These are phyloP conservation scores for Otis tarda DNA, from an alignment of 2,113 vertebrate species.

Conservation along the genomic window DNA sequence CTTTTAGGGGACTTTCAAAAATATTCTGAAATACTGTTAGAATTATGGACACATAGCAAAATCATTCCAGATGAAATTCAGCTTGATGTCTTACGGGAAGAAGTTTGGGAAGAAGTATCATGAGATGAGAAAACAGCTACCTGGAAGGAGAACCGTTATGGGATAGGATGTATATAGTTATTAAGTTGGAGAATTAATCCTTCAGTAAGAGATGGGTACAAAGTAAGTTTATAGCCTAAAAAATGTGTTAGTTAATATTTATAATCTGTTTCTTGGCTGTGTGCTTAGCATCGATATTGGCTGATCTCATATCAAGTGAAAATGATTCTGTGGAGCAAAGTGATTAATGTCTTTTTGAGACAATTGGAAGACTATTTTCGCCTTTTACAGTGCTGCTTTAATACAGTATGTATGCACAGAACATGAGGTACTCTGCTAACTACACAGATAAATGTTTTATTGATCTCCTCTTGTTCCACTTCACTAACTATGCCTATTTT, in stretches of 20 bases:
- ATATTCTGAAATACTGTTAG: background rate
- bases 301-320: background rate
- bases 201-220: background rate
- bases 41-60: background rate
- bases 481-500: background rate
- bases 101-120: background rate
- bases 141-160: background rate
- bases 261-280: background rate
- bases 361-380: background rate
- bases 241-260: background rate
- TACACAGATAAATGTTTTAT: constrained; percentile 6
- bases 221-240: background rate
- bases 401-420: background rate
- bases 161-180: background rate
- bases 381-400: background rate
- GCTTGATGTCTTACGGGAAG: background rate
- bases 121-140: background rate
- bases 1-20: background rate
- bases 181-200: background rate
- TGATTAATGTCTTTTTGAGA: background rate
- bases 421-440: background rate
- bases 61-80: background rate
- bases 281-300: background rate
- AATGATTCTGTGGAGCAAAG: background rate
- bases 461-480: constrained; percentile 8